Base-by-base conservation (phyloP, 2,888 invertebrate genomes). In the Andrena praecox region DNA sequence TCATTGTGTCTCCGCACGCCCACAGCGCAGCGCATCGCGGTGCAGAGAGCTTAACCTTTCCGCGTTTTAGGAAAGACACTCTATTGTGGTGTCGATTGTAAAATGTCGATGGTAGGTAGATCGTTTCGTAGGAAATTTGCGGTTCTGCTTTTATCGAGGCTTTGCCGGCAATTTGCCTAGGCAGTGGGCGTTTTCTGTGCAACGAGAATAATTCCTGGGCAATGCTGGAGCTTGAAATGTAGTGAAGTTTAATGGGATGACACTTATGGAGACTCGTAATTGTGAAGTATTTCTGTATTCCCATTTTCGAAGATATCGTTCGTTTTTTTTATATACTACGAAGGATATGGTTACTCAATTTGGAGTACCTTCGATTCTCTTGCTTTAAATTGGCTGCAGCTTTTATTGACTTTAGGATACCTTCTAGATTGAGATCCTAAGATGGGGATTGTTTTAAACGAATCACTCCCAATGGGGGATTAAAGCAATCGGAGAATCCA, bases 401-500 rank as follows among this genome's bases (percentile, higher is more conserved):
- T 42, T 42, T 42, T 42, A 42, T 42, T 42, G 42, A 42, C 42
- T 42, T 42, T 42, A 16, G 42, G 42, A 42, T 42, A 16, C 16
- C 42, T 16, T 42, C 42, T 42, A 42, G 42, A 42, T 16, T 42
- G 42, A 42, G 42, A 42, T 42, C 16, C 20, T 20, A 29, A 27
- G 16, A 12, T 16, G 63, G 20, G 56, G 62, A 68, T 68, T 62
- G 67, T 75, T 75, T 70, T 35, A 48, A 63, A 63, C 31, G 60
- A 52, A 64, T 50, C 42, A 10, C n/a, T 2, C 5, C 20, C 29
- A 35, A 70, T 29, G 16, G 31, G 35, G 48, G 52, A 29, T 27
- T 10, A 33, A n/a, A 5, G 24, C 79, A 80, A 71, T 80, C 80
- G 62, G 79, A 78, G 54, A 66, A 42, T 70, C 79, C 78, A 80